Conservation (phyloP, 1,140 invertebrate species). For the Nasonia longicornis region DNA sequence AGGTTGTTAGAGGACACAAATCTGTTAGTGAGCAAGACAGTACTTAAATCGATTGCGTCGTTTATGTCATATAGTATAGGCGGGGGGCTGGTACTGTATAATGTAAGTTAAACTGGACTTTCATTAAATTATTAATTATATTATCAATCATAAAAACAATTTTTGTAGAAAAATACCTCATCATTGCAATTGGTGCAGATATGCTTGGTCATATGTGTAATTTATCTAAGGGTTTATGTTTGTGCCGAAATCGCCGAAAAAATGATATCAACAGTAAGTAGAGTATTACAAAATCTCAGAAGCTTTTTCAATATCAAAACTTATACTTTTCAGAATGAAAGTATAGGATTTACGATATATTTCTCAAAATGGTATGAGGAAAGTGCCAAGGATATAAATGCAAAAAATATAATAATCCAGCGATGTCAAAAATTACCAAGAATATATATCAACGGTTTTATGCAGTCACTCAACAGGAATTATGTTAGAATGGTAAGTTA, state of each 20-base stretch:
- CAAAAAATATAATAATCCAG: constrained; percentile 16
- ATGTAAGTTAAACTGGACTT: background rate
- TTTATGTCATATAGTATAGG: constrained; percentile 30
- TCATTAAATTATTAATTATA: too few relatives aligned
- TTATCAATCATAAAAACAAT: too few relatives aligned
- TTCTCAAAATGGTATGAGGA: background rate
- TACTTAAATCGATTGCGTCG: constrained; percentile 11
- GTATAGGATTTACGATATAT: background rate
- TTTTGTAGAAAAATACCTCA: too few relatives aligned
- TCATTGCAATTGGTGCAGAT: too few relatives aligned
- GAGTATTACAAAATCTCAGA: background rate
- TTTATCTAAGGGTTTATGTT: constrained; percentile 10
- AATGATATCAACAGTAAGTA: constrained; percentile 11
- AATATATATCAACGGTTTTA: constrained; percentile 20
- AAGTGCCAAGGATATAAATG: background rate
- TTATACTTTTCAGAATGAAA: background rate
- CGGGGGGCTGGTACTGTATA: background rate
- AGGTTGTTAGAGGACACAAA: constrained; percentile 30
- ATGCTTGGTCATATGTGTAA: background rate
- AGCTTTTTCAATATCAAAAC: background rate
- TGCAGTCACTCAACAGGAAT: constrained; percentile 9
- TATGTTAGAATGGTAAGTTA: constrained; percentile 18
- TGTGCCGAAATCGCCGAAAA: constrained; percentile 32
- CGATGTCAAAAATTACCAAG: constrained; percentile 26
- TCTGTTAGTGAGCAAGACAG: background rate